Evolutionary conservation across 1,140 invertebrate species (phyloP).

Genomic region (Drosophila subobscura): DNA sequence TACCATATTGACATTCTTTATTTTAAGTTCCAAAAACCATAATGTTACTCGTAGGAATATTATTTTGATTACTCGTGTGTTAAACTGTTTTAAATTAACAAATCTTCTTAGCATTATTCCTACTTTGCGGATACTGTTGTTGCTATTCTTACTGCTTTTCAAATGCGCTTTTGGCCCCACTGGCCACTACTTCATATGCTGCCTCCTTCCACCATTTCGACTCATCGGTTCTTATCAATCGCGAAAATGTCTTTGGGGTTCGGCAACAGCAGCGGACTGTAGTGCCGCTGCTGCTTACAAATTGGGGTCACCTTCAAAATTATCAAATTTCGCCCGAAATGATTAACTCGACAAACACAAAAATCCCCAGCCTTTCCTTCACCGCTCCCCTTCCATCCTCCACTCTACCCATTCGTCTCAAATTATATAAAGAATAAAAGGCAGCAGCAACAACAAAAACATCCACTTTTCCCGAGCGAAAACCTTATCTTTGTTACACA

Average conservation of each 20-base stretch:
- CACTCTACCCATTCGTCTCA: constrained; percentile 33
- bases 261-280: constrained; percentile 47
- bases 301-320: constrained; percentile 79
- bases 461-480: constrained; percentile 60
- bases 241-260: constrained; percentile 50
- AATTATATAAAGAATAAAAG: constrained; percentile 73
- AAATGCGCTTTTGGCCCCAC: too few relatives aligned
- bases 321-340: constrained; percentile 81
- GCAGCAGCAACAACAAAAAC: constrained; percentile 40
- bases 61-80: too few relatives aligned
- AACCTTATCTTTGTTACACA: constrained; percentile 78
- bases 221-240: constrained; percentile 53
- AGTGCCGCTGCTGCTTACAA: constrained; percentile 50
- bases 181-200: too few relatives aligned
- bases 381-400: background rate
- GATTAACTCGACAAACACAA: constrained; percentile 77
- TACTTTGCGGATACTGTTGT: too few relatives aligned
- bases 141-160: too few relatives aligned
- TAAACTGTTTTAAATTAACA: too few relatives aligned
- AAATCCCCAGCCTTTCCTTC: constrained; percentile 34
- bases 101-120: too few relatives aligned
- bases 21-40: too few relatives aligned
- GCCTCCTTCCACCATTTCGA: too few relatives aligned
- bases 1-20: too few relatives aligned
- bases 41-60: too few relatives aligned